Evolutionary conservation across 2,888 invertebrate species (phyloP), one percentile per base, ranked within the genome.

Genomic region (Caenorhabditis sp.): DNA sequence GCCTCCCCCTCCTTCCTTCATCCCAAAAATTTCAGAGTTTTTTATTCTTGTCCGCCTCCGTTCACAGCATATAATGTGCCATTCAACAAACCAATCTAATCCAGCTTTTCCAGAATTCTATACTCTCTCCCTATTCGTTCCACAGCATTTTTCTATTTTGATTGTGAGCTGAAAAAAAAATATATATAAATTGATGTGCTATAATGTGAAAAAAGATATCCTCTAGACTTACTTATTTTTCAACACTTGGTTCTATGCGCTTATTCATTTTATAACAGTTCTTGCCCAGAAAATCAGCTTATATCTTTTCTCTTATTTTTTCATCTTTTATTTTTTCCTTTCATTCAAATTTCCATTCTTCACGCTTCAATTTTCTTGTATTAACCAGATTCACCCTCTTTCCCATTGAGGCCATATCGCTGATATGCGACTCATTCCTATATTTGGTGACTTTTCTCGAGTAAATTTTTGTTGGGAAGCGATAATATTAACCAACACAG

Each of bases 211-310:
- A 24, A 14, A 26, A 47, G 28, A 47, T 44, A 68, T 59, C 56
- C 26, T 5, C 38, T 47, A 49, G 35, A 51, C 68, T 59, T 31
- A 54, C 26, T 51, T 38, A 61, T 24, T 24, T 26, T n/a, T 10
- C 54, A 8, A 26, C 26, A 44, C 58, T 68, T 76, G 76, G 76
- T 76, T 63, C 35, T 76, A 76, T 76, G 76, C 76, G 76, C 69
- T 76, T 76, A 76, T 76, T 76, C 59, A 49, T 69, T 59, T 69
- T 76, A 38, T 68, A 49, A 49, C 76, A 61, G 51, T 76, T 76
- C 76, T 76, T 76, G 76, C 76, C 76, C 76, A 31, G 41, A 66
- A 58, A 66, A 58, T 76, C 59, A 76, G 68, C 68, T 66, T 76
- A 1, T n/a, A 10, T 16, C 38, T 64, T 47, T 47, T n/a, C 8